Evolutionary conservation across 2,888 invertebrate genomes (phyloP).

Genomic region (Brenthis ino): DNA sequence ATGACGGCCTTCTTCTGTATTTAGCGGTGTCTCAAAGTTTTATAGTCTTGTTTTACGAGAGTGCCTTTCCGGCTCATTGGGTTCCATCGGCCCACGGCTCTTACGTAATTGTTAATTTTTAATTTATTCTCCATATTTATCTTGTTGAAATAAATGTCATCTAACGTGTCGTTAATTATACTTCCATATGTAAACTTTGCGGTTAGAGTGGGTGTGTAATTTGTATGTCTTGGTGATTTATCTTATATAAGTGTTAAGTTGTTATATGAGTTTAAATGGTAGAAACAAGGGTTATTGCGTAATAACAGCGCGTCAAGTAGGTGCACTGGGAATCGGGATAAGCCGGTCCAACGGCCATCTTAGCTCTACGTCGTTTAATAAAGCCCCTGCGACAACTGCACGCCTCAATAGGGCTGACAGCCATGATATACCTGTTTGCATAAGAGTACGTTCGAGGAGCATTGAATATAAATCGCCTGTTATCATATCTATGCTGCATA

Average conservation of each 20-base stretch:
- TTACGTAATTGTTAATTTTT: constrained; percentile 31
- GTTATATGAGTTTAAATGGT: constrained; percentile 29
- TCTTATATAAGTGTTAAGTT: constrained; percentile 28
- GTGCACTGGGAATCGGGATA: constrained; percentile 71
- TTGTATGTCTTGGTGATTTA: constrained; percentile 27
- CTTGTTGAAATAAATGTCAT: constrained; percentile 24
- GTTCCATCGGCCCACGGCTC: constrained; percentile 23
- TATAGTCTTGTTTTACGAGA: constrained; percentile 41
- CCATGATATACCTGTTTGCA: constrained; percentile 40
- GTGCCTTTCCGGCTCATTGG: constrained; percentile 34
- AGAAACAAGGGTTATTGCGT: constrained; percentile 58
- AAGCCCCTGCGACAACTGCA: constrained; percentile 75
- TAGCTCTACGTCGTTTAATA: constrained; percentile 75
- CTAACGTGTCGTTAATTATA: constrained; percentile 25
- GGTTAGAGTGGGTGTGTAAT: constrained; percentile 30
- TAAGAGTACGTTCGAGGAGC: constrained; percentile 34
- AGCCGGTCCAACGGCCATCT: constrained; percentile 79
- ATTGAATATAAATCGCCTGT: constrained; percentile 40
- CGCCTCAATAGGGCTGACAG: constrained; percentile 62
- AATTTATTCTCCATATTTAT: constrained; percentile 27
- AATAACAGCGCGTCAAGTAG: constrained; percentile 66
- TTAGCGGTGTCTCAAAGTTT: constrained; percentile 36
- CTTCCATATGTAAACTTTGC: constrained; percentile 26
- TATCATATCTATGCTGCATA: constrained; percentile 39
- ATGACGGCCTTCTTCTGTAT: constrained; percentile 51